These are phyloP conservation scores for Perizoma flavofasciatum DNA, from an alignment of 2,888 invertebrate species.

Conservation along the genomic window DNA sequence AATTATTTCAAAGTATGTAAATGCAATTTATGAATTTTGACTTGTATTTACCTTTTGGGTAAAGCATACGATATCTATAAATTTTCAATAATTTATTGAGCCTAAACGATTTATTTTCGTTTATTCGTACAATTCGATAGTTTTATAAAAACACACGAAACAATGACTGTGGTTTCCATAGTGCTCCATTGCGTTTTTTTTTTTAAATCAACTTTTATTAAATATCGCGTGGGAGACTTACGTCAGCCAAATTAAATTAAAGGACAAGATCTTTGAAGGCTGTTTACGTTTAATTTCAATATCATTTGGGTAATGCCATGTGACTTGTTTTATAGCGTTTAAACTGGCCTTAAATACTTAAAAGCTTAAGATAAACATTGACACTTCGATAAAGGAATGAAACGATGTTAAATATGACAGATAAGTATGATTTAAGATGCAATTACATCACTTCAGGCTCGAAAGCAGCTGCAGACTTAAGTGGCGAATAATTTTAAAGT, in stretches of 20 bases:
- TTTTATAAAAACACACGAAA: background rate
- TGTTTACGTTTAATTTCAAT: conserved; percentile 29
- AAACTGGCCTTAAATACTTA: conserved; percentile 25
- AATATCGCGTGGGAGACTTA: conserved; percentile 30
- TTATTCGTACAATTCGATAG: background rate
- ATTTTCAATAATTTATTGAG: no score
- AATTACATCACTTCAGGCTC: conserved; percentile 24
- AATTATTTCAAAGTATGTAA: no score
- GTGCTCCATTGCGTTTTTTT: background rate
- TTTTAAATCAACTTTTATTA: conserved; percentile 18
- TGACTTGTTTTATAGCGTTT: conserved; percentile 30
- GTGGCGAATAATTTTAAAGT: background rate
- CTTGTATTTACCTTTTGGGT: no score
- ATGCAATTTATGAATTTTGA: no score
- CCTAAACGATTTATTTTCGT: background rate
- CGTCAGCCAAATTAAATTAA: conserved; percentile 38
- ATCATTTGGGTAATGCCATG: conserved; percentile 28
- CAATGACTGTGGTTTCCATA: background rate
- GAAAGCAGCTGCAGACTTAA: conserved; percentile 5
- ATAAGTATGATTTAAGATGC: conserved; percentile 30
- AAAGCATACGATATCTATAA: no score
- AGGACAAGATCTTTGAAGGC: conserved; percentile 28
- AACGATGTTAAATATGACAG: conserved; percentile 29
- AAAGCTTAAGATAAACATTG: conserved; percentile 25
- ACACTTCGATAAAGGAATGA: conserved; percentile 23